Evolutionary conservation across 1,140 invertebrate genomes (phyloP).

Genomic region (Saxidomus purpurata): DNA sequence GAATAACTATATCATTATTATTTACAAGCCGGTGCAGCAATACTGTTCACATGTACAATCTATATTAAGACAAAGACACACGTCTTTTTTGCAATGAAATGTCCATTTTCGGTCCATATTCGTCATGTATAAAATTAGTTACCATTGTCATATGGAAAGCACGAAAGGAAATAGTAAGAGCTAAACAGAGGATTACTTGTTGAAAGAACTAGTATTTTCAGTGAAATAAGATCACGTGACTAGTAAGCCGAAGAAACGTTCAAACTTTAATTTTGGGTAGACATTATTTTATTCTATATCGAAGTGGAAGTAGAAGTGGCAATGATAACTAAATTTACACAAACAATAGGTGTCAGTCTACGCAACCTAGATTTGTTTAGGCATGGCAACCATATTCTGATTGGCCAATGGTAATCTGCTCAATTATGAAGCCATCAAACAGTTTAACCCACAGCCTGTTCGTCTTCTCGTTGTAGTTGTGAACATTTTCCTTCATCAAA

Average conservation of each 20-base stretch:
- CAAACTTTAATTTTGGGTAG: too few species aligned
- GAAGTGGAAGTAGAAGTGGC: not conserved
- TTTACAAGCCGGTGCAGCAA: conserved; percentile 17
- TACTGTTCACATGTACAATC: not conserved
- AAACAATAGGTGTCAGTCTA: not conserved
- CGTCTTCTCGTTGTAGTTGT: conserved; percentile 29
- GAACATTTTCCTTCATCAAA: conserved; percentile 37
- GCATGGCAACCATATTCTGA: not conserved
- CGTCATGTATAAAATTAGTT: not conserved
- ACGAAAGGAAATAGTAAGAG: not conserved
- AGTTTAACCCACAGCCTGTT: not conserved
- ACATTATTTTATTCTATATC: too few species aligned
- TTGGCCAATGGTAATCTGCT: conserved; percentile 38
- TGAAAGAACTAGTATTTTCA: too few species aligned
- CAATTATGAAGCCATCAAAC: conserved; percentile 28
- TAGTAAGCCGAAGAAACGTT: too few species aligned
- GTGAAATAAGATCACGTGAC: too few species aligned
- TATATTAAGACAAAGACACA: too few species aligned
- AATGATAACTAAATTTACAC: not conserved
- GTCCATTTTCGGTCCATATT: conserved; percentile 12
- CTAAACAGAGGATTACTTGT: not conserved
- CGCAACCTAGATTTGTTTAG: not conserved
- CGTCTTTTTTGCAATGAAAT: too few species aligned
- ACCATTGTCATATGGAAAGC: not conserved
- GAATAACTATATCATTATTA: not conserved